phyloP scores from a whole-genome alignment of 2,888 invertebrate genomes.

The Pseudococcus jackbeardsleyi region DNA sequence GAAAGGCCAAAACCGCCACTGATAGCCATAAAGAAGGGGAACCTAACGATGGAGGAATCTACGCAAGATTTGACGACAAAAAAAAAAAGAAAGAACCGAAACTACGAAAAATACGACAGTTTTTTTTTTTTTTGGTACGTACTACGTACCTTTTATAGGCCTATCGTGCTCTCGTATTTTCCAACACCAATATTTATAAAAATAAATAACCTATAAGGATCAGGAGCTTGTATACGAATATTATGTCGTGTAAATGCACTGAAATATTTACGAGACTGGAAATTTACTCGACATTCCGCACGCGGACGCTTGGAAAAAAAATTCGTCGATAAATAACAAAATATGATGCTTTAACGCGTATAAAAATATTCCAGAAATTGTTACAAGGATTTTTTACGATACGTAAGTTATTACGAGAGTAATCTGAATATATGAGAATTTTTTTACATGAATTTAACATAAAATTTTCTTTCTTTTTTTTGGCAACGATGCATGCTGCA shows the following conservation, averaged over 20 bases:
- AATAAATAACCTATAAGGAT: background rate
- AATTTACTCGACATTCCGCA: background rate
- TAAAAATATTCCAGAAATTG: background rate
- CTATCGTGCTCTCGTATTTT: background rate
- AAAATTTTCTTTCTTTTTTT: background rate
- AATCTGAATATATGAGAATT: background rate
- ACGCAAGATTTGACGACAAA: conserved; percentile 35
- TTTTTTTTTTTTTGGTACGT: background rate
- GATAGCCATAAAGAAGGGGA: conserved; percentile 37
- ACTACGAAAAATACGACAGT: conserved; percentile 18
- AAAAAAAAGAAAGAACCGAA: background rate
- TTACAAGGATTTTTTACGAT: background rate
- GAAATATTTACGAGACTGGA: background rate
- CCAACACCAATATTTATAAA: background rate
- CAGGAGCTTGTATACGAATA: background rate
- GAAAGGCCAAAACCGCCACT: conserved; percentile 51
- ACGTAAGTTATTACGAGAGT: background rate
- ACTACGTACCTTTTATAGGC: background rate
- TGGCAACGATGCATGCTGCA: background rate
- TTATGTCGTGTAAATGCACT: background rate
- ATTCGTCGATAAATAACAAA: background rate
- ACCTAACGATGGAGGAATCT: conserved; percentile 31
- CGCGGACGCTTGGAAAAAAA: background rate
- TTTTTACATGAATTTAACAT: background rate
- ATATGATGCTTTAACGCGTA: background rate